Conservation (phyloP, 2,888 invertebrate genomes). For the Drosophila nr. fundita region DNA sequence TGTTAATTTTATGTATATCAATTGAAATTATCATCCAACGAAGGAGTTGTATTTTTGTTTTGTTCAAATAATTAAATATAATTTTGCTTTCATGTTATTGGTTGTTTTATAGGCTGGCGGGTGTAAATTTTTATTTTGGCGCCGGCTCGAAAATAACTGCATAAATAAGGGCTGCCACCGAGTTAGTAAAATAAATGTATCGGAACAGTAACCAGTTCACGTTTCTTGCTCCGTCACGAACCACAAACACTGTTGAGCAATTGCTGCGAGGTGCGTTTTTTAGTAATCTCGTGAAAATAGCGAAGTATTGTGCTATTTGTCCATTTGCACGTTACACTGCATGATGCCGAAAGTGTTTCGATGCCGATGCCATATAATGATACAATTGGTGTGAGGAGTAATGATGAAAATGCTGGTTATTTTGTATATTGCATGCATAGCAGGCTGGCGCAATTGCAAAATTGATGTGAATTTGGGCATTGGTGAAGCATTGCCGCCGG, state of each 20-base stretch:
- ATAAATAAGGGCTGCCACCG: conserved; percentile 28
- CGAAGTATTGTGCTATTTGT: conserved; percentile 32
- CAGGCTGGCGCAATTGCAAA: conserved; percentile 34
- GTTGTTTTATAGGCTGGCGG: neutral
- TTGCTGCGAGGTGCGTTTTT: conserved; percentile 58
- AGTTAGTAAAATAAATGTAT: neutral
- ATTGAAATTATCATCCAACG: neutral
- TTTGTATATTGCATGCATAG: conserved; percentile 36
- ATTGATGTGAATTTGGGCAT: conserved; percentile 34
- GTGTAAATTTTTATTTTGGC: conserved; percentile 12
- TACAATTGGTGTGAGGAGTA: conserved; percentile 2
- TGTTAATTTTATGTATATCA: neutral
- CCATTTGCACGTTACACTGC: conserved; percentile 23
- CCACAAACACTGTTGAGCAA: conserved; percentile 39
- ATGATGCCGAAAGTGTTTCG: conserved; percentile 1
- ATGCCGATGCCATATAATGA: conserved; percentile 1
- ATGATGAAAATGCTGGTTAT: conserved; percentile 22
- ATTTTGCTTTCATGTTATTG: neutral
- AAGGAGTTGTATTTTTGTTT: conserved; percentile 2
- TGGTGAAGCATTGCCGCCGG: conserved; percentile 38
- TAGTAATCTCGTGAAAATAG: conserved; percentile 49
- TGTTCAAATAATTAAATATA: neutral
- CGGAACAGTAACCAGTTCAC: conserved; percentile 6
- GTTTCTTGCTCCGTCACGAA: conserved; percentile 15
- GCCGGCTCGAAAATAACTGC: conserved; percentile 2